Evolutionary conservation across 2,888 invertebrate genomes (phyloP).

Genomic region (Eutolmus rufibarbis): DNA sequence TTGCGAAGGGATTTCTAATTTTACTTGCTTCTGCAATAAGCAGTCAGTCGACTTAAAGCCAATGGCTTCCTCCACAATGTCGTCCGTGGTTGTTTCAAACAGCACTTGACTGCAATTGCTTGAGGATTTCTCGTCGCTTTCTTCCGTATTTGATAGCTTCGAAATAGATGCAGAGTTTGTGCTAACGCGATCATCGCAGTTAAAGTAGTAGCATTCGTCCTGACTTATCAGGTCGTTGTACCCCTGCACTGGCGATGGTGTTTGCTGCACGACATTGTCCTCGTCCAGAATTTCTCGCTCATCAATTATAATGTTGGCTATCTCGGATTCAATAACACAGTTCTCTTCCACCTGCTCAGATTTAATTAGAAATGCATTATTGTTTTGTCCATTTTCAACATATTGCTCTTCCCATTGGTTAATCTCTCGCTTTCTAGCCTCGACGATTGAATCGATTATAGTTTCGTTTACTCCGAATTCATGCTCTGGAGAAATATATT

Average conservation of each 20-base stretch:
- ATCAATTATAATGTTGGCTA: background rate
- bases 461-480: slow-evolving; percentile 42
- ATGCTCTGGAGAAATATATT: slow-evolving; percentile 44
- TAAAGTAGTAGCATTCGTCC: background rate
- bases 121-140: background rate
- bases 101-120: slow-evolving; percentile 17
- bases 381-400: background rate
- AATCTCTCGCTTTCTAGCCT: slow-evolving; percentile 9
- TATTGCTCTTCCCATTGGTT: background rate
- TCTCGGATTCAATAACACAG: background rate
- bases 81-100: slow-evolving; percentile 39
- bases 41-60: background rate
- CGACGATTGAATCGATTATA: slow-evolving; percentile 38
- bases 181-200: background rate
- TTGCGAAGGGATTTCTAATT: background rate
- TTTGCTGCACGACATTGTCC: background rate
- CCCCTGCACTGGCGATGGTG: background rate
- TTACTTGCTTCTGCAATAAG: background rate
- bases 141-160: background rate
- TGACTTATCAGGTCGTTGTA: slow-evolving; percentile 6
- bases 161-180: background rate
- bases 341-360: background rate
- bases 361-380: background rate
- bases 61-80: background rate
- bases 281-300: background rate